These are phyloP conservation scores for Oryctolagus cuniculus DNA, from an alignment of 2,113 vertebrate species.

Conservation along the genomic window DNA sequence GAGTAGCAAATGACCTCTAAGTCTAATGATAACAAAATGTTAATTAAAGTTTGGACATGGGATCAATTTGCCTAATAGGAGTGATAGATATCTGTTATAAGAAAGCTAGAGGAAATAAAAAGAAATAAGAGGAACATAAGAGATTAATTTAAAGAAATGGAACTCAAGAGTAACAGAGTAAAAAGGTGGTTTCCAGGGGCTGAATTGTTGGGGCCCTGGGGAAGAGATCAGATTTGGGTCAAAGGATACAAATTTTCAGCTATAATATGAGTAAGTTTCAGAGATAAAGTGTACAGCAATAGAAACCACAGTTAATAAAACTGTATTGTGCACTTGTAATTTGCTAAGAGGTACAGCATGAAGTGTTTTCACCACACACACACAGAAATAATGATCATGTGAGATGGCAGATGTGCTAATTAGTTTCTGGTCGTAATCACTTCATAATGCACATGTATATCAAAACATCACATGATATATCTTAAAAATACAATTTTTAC, in stretches of 20 bases:
- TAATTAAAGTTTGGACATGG: constrained; percentile 79
- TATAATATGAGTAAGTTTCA: not conserved
- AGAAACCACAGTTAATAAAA: not conserved
- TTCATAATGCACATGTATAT: not conserved
- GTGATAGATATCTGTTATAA: constrained; percentile 61
- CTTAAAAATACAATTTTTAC: not conserved
- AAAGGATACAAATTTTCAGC: not conserved
- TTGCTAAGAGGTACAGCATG: not conserved
- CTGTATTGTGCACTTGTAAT: not conserved
- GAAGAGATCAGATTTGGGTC: not conserved
- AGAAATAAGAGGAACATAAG: constrained; percentile 2
- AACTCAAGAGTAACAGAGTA: not conserved
- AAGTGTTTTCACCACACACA: not conserved
- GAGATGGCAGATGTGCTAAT: not conserved
- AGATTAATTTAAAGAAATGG: not conserved
- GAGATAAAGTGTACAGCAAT: not conserved
- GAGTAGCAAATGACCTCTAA: constrained; percentile 64
- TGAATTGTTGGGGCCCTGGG: not conserved
- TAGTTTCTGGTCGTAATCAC: not conserved
- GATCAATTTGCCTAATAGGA: constrained; percentile 75
- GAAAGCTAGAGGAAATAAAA: constrained; percentile 57
- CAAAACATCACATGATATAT: not conserved
- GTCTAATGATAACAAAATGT: constrained; percentile 71
- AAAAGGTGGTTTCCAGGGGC: not conserved
- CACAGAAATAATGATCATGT: not conserved